phyloP scores from a whole-genome alignment of 2,888 invertebrate genomes.

The Baronia brevicornis region DNA sequence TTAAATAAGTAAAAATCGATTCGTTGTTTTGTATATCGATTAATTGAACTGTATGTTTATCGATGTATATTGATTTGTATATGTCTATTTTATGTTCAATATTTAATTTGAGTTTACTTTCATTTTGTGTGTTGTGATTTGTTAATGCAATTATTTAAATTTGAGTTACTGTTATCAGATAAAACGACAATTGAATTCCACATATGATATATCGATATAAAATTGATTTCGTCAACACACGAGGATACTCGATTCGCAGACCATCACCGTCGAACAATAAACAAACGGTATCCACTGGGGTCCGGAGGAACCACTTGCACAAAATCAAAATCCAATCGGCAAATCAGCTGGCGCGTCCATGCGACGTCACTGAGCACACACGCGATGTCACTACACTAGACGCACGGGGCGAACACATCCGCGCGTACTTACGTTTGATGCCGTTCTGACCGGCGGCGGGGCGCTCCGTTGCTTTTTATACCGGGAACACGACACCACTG shows the following conservation, averaged over 20 bases:
- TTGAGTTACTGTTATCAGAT: conserved; percentile 3
- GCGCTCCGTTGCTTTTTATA: conserved; percentile 84
- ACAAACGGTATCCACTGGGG: conserved; percentile 27
- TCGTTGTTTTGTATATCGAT: conserved; percentile 3
- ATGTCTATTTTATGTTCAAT: no score
- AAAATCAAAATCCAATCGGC: conserved; percentile 54
- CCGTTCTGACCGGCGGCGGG: conserved; percentile 94
- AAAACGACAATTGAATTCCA: conserved; percentile 9
- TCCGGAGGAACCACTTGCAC: conserved; percentile 50
- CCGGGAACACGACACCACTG: conserved; percentile 85
- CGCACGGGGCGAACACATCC: conserved; percentile 41
- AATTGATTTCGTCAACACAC: neutral
- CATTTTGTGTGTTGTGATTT: conserved; percentile 11
- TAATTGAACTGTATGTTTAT: no score
- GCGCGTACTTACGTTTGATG: conserved; percentile 93
- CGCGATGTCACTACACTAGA: conserved; percentile 40
- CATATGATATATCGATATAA: neutral
- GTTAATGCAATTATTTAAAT: no score
- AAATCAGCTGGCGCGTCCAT: conserved; percentile 46
- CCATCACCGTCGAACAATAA: conserved; percentile 30
- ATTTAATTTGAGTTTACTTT: no score
- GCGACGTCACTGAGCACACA: conserved; percentile 48
- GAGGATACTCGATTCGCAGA: conserved; percentile 16
- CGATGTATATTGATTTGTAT: no score
- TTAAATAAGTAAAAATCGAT: no score